Evolutionary conservation across 1,140 invertebrate species (phyloP), one percentile per base, ranked within the genome.

Genomic region (Vanessa atalanta): DNA sequence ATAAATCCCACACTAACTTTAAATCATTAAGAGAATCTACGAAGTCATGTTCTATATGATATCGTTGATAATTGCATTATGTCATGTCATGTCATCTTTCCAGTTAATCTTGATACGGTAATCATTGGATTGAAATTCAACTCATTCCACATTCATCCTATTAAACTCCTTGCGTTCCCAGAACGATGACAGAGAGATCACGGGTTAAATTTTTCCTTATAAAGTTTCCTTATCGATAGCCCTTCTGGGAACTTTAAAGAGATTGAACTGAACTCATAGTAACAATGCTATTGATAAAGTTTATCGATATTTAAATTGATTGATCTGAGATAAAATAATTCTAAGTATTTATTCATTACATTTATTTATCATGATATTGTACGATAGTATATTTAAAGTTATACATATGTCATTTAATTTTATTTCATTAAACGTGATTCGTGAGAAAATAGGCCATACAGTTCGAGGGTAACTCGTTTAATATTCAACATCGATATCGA

Each of bases 181-280:
- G 57, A 61, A 61, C 14, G 23, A 51, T 31, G 47, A 26, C 47
- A 26, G 65, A 66, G 48, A 31, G 26, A 26, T 20, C 47, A 6
- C 20, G 20, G 43, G 23, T 61, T 8, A 37, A 51, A 51, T 14
- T 51, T 66, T 66, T 66, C 65, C 65, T 66, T 16, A 66, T 51
- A 12, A 48, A 66, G 47, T 51, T 66, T 53, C 65, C 65, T 66
- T 66, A 26, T 66, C 47, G 65, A 31, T 2, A 37, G 13, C 31
- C 53, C 20, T 23, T 57, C 37, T 53, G n/a, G 20, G 53, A 23
- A 57, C 53, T 3, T 57, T 14, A 20, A 57, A 57, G 11, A 57
- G 53, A 57, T 23, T 26, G 53, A 23, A 57, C 16, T 57, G 51
- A 53, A 53, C 16, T 9, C 50, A 23, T 23, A 57, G 16, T 12